phyloP scores from a whole-genome alignment of 2,888 invertebrate genomes.

The Eupeodes latifasciatus region DNA sequence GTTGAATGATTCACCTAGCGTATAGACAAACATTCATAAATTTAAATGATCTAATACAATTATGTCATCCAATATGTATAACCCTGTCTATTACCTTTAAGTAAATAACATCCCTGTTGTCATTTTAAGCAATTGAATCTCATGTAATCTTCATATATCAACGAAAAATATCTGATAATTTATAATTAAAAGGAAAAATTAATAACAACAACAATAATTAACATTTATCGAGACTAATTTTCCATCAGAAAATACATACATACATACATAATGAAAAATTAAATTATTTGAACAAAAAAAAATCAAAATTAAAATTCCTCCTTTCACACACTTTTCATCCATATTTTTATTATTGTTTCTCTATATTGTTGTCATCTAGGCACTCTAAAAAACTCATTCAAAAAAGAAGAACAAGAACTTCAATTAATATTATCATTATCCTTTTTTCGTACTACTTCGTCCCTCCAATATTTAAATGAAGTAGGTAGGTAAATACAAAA shows the following conservation, averaged over 20 bases:
- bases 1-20: conserved; percentile 10
- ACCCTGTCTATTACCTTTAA: background rate
- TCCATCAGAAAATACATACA: too few relatives aligned
- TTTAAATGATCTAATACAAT: conserved; percentile 32
- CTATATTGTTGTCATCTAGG: conserved; percentile 40
- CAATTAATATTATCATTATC: conserved; percentile 53
- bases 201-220: too few relatives aligned
- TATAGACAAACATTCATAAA: conserved; percentile 18
- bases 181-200: too few relatives aligned
- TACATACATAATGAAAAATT: too few relatives aligned
- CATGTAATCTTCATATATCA: too few relatives aligned
- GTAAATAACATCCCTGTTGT: conserved; percentile 51
- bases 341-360: conserved; percentile 35
- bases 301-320: conserved; percentile 42
- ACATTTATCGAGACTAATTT: too few relatives aligned
- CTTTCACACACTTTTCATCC: conserved; percentile 6
- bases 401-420: conserved; percentile 33
- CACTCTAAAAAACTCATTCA: conserved; percentile 4
- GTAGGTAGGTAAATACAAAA: conserved; percentile 36
- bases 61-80: conserved; percentile 28
- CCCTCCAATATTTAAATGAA: conserved; percentile 40
- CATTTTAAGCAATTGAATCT: background rate
- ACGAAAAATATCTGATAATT: too few relatives aligned
- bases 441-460: background rate
- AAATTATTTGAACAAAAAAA: conserved; percentile 24